Evolutionary conservation across 2,888 invertebrate species (phyloP).

Genomic region (Dendrolimus houi): DNA sequence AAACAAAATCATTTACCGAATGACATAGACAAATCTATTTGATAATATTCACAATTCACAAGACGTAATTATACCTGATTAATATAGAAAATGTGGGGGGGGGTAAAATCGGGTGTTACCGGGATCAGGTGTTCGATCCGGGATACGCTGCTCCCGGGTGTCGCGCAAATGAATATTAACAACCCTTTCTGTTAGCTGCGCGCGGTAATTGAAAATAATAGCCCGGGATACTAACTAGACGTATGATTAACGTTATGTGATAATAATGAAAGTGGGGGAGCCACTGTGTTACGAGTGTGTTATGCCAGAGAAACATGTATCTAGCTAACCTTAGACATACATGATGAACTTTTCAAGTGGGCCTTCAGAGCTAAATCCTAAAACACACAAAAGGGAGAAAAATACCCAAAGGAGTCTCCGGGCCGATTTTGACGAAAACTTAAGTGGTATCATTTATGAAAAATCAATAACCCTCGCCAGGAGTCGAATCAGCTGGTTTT

Average conservation of each 20-base stretch:
- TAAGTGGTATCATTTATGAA: too few relatives aligned
- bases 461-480: too few relatives aligned
- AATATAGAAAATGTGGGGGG: conserved; percentile 33
- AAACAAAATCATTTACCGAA: too few relatives aligned
- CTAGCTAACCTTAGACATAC: too few relatives aligned
- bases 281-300: too few relatives aligned
- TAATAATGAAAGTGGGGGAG: conserved; percentile 16
- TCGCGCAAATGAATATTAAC: conserved; percentile 65
- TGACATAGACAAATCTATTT: background rate
- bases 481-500: too few relatives aligned
- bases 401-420: too few relatives aligned
- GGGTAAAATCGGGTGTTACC: conserved; percentile 20
- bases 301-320: too few relatives aligned
- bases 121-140: conserved; percentile 31
- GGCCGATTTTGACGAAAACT: too few relatives aligned
- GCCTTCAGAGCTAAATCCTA: too few relatives aligned
- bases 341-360: too few relatives aligned
- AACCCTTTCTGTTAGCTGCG: conserved; percentile 50
- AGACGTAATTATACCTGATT: conserved; percentile 45
- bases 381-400: too few relatives aligned
- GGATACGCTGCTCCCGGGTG: conserved; percentile 21
- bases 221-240: conserved; percentile 37
- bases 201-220: conserved; percentile 66
- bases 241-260: conserved; percentile 53
- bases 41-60: background rate